Percentiles rank a stretch among this genome's conserved stretches.
phyloP scores from a whole-genome alignment of 2,888 invertebrate genomes.

The Melieria crassipennis region DNA sequence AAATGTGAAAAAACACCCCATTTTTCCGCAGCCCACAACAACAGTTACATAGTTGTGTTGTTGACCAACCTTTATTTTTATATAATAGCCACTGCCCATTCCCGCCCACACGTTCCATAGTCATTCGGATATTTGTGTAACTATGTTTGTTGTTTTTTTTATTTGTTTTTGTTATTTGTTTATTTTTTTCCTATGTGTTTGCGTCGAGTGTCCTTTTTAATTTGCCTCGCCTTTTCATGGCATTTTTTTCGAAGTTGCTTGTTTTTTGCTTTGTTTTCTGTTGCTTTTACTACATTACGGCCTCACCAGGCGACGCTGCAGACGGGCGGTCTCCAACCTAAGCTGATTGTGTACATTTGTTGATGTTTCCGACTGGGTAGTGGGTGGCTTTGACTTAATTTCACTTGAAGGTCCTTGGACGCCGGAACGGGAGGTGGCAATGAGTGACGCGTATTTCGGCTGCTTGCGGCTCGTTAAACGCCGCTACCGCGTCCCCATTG shows the following conservation, averaged over 20 bases:
- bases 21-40: no score
- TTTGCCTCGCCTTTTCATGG: slow-evolving; percentile 24
- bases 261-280: slow-evolving; percentile 1
- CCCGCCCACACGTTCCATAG: no score
- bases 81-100: neutral
- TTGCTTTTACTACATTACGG: no score
- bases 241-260: slow-evolving; percentile 11
- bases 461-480: neutral
- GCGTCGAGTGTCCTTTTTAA: slow-evolving; percentile 21
- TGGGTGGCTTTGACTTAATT: slow-evolving; percentile 26
- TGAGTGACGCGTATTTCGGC: slow-evolving; percentile 1
- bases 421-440: neutral
- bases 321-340: no score
- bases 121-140: no score
- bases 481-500: no score
- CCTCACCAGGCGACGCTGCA: no score
- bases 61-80: slow-evolving; percentile 2
- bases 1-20: neutral
- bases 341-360: no score
- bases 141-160: no score
- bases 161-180: slow-evolving; percentile 14
- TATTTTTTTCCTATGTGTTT: neutral
- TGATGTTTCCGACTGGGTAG: neutral
- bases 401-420: slow-evolving; percentile 18
- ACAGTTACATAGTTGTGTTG: neutral